Evolutionary conservation across 2,888 invertebrate genomes (phyloP).

Genomic region (Theretra japonica): DNA sequence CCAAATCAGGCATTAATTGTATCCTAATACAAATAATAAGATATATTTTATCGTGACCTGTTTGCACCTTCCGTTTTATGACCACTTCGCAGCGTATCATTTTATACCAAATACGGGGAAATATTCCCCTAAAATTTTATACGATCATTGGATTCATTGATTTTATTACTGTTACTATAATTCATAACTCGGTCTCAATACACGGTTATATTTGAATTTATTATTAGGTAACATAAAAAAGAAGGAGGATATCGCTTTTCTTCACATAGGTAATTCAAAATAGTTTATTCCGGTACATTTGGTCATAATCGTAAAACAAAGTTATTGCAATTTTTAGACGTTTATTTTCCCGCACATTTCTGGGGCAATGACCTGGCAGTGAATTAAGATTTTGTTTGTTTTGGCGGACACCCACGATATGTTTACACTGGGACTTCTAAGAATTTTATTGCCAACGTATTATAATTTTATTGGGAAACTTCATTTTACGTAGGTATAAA

Average conservation of each 20-base stretch:
- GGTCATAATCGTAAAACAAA: slow-evolving; percentile 50
- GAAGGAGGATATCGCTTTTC: slow-evolving; percentile 30
- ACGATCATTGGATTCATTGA: slow-evolving; percentile 56
- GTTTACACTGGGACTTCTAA: slow-evolving; percentile 37
- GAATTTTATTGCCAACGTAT: slow-evolving; percentile 35
- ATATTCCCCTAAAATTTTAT: slow-evolving; percentile 55
- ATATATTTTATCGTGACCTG: slow-evolving; percentile 43
- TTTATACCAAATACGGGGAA: slow-evolving; percentile 52
- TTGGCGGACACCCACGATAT: slow-evolving; percentile 44
- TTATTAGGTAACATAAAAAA: neutral
- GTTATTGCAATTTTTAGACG: slow-evolving; percentile 54
- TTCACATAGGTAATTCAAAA: slow-evolving; percentile 19
- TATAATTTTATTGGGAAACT: slow-evolving; percentile 30
- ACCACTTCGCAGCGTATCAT: slow-evolving; percentile 54
- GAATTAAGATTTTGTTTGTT: slow-evolving; percentile 53
- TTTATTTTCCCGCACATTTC: slow-evolving; percentile 53
- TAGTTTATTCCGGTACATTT: slow-evolving; percentile 48
- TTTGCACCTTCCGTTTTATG: slow-evolving; percentile 56
- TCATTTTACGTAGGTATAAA: neutral
- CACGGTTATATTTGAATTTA: slow-evolving; percentile 7
- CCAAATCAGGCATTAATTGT: slow-evolving; percentile 26
- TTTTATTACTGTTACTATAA: slow-evolving; percentile 52
- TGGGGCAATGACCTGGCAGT: slow-evolving; percentile 50
- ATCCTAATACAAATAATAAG: slow-evolving; percentile 44
- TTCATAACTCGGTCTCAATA: slow-evolving; percentile 31